Percentiles rank a stretch among this genome's conserved stretches.
phyloP scores from a whole-genome alignment of 2,888 invertebrate species.

The Petrolisthes manimaculis region DNA sequence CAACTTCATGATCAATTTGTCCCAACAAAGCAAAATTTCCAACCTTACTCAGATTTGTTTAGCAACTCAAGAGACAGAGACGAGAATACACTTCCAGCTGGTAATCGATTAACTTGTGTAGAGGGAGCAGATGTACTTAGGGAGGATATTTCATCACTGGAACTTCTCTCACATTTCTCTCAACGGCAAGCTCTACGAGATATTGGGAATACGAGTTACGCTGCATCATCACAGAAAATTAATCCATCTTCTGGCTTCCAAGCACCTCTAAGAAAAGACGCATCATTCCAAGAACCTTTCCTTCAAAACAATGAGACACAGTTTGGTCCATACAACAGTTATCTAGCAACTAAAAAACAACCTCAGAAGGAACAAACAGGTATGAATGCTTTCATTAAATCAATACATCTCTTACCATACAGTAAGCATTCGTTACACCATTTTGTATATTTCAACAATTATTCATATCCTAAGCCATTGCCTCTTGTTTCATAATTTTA shows the following conservation, averaged over 20 bases:
- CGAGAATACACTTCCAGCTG: not conserved
- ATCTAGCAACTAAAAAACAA: not conserved
- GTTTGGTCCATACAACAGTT: not conserved
- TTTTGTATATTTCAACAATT: not conserved
- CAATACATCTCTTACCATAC: not conserved
- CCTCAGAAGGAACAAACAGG: slow-evolving; percentile 34
- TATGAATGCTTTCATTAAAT: not conserved
- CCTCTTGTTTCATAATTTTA: not conserved
- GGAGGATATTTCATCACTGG: not conserved
- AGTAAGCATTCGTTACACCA: not conserved
- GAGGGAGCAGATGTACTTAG: not conserved
- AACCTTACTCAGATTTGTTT: not conserved
- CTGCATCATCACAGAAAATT: not conserved
- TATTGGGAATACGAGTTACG: slow-evolving; percentile 9
- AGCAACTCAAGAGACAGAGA: slow-evolving; percentile 7
- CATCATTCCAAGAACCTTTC: not conserved
- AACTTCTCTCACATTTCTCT: not conserved
- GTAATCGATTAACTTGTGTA: not conserved
- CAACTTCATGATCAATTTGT: not conserved
- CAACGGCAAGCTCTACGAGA: slow-evolving; percentile 4
- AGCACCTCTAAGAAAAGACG: slow-evolving; percentile 1
- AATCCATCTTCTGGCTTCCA: not conserved
- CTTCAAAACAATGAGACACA: not conserved
- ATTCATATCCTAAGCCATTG: not conserved
- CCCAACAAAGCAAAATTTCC: not conserved